Evolutionary conservation across 2,888 invertebrate genomes (phyloP).

Genomic region (Rhingia rostrata): DNA sequence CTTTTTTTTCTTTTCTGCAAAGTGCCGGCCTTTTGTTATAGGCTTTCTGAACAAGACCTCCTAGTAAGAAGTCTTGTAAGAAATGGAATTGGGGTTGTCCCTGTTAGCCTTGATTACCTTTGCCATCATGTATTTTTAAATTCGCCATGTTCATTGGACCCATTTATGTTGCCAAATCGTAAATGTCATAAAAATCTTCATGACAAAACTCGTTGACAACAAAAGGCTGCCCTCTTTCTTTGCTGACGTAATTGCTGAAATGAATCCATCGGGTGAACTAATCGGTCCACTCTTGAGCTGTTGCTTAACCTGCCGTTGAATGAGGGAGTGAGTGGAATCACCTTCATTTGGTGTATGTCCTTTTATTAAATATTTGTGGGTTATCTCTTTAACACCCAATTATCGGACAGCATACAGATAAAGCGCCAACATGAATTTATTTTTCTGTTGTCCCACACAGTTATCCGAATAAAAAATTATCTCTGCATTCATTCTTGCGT

Average conservation of each 20-base stretch:
- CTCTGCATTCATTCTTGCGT: no score
- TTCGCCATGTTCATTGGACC: background rate
- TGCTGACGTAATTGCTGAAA: conserved; percentile 31
- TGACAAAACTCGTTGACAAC: conserved; percentile 18
- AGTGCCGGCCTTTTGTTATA: no score
- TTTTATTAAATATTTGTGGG: no score
- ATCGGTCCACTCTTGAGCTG: conserved; percentile 44
- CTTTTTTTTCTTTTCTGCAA: no score
- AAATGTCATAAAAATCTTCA: conserved; percentile 24
- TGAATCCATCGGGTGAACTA: conserved; percentile 39
- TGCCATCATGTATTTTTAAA: background rate
- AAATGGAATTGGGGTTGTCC: no score
- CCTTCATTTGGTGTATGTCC: no score
- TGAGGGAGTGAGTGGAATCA: no score
- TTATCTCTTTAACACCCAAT: no score
- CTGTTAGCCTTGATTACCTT: no score
- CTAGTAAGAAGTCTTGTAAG: no score
- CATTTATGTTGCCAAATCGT: conserved; percentile 12
- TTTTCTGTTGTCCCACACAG: conserved; percentile 60
- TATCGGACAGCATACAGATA: conserved; percentile 63
- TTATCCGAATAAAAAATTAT: conserved; percentile 43
- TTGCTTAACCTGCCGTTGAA: conserved; percentile 39
- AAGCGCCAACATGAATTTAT: conserved; percentile 62
- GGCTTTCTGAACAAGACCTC: no score
- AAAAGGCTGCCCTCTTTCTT: conserved; percentile 33